phyloP scores from a whole-genome alignment of 2,113 vertebrate genomes.

The Mixornis gularis region DNA sequence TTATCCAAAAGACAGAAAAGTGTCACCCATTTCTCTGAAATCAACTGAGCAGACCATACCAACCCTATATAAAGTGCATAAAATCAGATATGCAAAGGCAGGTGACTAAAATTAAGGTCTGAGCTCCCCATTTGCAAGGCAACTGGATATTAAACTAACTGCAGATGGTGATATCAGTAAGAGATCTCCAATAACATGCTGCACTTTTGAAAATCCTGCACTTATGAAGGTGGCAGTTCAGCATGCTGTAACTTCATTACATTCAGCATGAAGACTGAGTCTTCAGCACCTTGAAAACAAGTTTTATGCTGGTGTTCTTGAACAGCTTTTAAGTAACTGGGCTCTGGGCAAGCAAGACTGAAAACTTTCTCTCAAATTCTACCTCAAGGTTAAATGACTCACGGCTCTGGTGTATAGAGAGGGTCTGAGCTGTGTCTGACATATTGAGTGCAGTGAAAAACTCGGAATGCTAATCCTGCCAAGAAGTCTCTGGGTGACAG shows the following conservation, averaged over 20 bases:
- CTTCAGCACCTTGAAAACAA: neutral
- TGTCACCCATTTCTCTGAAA: neutral
- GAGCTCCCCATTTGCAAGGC: neutral
- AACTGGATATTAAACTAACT: neutral
- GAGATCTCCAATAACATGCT: neutral
- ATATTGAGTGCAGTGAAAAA: constrained; percentile 98
- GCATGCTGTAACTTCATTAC: neutral
- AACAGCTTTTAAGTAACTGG: neutral
- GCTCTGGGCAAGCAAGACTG: neutral
- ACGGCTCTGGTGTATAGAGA: constrained; percentile 98
- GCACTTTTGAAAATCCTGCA: neutral
- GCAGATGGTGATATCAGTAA: neutral
- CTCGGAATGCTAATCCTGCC: constrained; percentile 93
- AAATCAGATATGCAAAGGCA: neutral
- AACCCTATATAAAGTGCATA: neutral
- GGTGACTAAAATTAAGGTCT: neutral
- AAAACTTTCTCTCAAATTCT: neutral
- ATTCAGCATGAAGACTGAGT: neutral
- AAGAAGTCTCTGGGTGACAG: constrained; percentile 94
- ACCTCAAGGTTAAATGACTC: constrained; percentile 64
- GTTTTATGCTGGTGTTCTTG: neutral
- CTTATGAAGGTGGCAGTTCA: neutral
- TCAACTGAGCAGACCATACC: neutral
- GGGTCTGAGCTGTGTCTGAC: constrained; percentile 95
- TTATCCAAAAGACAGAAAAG: neutral